Evolutionary conservation across 2,888 invertebrate species (phyloP), one percentile per base, ranked within the genome.

Genomic region (Gari tellinella): DNA sequence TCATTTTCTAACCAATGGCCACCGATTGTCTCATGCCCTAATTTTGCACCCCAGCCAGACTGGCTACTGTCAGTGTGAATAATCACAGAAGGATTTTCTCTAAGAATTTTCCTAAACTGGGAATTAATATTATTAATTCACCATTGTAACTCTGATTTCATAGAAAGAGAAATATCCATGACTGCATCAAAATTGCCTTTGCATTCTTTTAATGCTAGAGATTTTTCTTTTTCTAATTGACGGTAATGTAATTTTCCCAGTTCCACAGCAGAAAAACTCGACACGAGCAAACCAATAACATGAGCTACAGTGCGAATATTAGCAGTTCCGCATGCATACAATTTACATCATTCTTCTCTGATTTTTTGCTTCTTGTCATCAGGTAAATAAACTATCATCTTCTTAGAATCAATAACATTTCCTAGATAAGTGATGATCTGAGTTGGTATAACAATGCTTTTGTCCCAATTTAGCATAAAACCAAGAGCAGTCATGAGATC

Each of bases 251-350:
- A 37, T 26, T 55, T 60, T 14, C 66, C 78, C 51, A 48, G 65
- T 57, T 66, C 66, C 8, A 78, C 69, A 25, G 65, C 78, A 5
- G 69, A 74, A 37, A 74, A 66, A 19, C 52, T 38, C 1, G 78
- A 52, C 12, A 73, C 63, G 31, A 78, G n/a, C 19, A 70, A 25
- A 1, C 70, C 76, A 41, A 67, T 69, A 8, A 73, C 67, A 21
- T 53, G 49, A 21, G 67, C 66, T 17, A 80, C 61, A 15, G 40
- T 7, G 31, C 69, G 37, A n/a, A 80, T 73, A 5, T 37, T 49
- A 19, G 56, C 49, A 8, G 8, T 26, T 10, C 37, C 38, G 52
- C 19, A 60, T 12, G 23, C n/a, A 2, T 23, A 25, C 14, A 75
- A 23, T 26, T 37, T 52, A 21, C 25, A 31, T 31, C 67, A 64